A percentile compares a stretch with the other conserved stretches of the same genome.
These are phyloP conservation scores for Brassicogethes aeneus DNA, from an alignment of 2,888 invertebrate genomes.

Conservation along the genomic window DNA sequence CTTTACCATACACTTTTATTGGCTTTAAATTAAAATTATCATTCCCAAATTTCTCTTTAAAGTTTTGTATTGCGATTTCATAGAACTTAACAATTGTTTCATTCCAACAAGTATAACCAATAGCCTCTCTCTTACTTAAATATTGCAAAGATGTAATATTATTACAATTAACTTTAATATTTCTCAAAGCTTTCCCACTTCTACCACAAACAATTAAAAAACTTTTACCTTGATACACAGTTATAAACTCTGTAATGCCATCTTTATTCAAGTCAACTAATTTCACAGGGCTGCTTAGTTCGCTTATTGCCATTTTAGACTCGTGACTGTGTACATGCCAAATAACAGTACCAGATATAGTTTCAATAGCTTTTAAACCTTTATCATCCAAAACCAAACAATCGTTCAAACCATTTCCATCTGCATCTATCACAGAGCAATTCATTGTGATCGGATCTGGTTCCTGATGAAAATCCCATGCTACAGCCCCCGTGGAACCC, in stretches of 20 bases:
- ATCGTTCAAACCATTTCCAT: conserved; percentile 61
- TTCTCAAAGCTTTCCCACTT: conserved; percentile 57
- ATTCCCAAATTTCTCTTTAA: conserved; percentile 15
- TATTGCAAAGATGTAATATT: conserved; percentile 14
- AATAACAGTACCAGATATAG: conserved; percentile 48
- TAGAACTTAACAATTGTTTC: conserved; percentile 32
- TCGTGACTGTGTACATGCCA: conserved; percentile 53
- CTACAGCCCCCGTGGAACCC: conserved; percentile 59
- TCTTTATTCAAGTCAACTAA: conserved; percentile 67
- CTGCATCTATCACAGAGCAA: conserved; percentile 64
- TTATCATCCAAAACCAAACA: conserved; percentile 67
- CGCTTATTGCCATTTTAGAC: conserved; percentile 45
- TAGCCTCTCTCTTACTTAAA: too few relatives aligned
- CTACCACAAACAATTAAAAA: conserved; percentile 63
- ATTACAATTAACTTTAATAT: conserved; percentile 36
- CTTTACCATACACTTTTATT: conserved; percentile 20
- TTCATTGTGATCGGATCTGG: conserved; percentile 64
- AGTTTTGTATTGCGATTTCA: conserved; percentile 18
- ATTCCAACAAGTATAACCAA: conserved; percentile 54
- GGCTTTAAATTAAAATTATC: conserved; percentile 16
- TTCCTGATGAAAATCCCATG: conserved; percentile 64
- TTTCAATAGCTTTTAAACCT: conserved; percentile 55
- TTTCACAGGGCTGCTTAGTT: conserved; percentile 59
- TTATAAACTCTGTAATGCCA: conserved; percentile 58
- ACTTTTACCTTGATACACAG: conserved; percentile 42